Conservation (phyloP, 2,888 invertebrate genomes). For the Euclidia mi region DNA sequence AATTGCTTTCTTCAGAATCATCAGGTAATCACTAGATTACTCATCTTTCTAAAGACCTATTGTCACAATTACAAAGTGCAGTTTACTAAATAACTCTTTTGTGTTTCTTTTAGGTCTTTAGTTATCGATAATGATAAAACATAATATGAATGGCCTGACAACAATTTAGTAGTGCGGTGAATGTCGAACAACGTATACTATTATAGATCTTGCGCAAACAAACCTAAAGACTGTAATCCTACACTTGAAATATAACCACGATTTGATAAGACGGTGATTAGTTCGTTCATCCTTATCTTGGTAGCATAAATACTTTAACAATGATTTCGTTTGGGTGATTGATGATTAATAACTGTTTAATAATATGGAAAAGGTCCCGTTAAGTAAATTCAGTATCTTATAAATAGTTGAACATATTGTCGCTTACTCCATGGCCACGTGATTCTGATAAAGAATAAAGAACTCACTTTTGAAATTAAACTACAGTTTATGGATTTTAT, state of each 20-base stretch:
- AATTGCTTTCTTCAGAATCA: no score
- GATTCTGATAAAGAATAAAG: no score
- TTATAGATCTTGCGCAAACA: background rate
- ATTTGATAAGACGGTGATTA: constrained; percentile 43
- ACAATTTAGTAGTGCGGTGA: constrained; percentile 2
- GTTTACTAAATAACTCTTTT: background rate
- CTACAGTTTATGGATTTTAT: no score
- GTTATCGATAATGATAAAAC: background rate
- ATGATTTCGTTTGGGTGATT: constrained; percentile 11
- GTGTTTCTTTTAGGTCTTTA: constrained; percentile 4
- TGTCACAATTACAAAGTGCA: background rate
- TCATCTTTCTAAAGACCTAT: background rate
- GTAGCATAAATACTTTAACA: constrained; percentile 15
- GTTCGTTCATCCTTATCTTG: constrained; percentile 23
- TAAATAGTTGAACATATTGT: no score
- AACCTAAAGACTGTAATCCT: background rate
- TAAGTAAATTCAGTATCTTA: no score
- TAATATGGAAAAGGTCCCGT: no score
- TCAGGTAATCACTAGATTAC: no score
- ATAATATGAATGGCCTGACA: background rate
- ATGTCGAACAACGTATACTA: background rate
- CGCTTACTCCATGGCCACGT: no score
- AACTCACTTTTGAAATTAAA: no score
- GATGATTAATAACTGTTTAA: background rate
- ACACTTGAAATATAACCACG: constrained; percentile 12